Percentiles rank a stretch among this genome's conserved stretches.
These are phyloP conservation scores for Proterorhinus semilunaris DNA, from an alignment of 2,113 vertebrate species.

Conservation along the genomic window DNA sequence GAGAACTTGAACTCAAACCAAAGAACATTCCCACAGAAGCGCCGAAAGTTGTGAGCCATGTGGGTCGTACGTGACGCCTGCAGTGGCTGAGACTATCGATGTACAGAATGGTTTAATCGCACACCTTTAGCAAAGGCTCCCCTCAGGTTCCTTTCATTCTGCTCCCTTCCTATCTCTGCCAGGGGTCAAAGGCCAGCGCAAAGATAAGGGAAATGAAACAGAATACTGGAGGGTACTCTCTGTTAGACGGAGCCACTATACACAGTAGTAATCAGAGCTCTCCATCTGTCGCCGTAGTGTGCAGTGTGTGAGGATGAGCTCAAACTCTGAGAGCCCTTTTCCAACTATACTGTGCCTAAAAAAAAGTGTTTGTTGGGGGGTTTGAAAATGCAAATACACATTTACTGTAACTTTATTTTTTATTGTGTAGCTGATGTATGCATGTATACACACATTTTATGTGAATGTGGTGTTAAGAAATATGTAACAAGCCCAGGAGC, in stretches of 20 bases:
- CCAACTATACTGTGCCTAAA: conserved; percentile 1
- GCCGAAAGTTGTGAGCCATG: conserved; percentile 6
- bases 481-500: no score
- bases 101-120: conserved; percentile 53
- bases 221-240: conserved; percentile 51
- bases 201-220: conserved; percentile 70
- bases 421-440: no score
- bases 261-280: conserved; percentile 58
- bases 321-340: conserved; percentile 16
- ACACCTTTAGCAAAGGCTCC: conserved; percentile 39
- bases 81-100: conserved; percentile 17
- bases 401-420: no score
- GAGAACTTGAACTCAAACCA: not conserved
- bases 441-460: no score
- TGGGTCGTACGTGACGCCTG: not conserved
- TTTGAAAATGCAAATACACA: no score
- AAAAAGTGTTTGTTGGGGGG: no score
- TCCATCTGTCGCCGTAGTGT: conserved; percentile 54
- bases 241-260: conserved; percentile 55
- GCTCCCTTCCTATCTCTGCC: conserved; percentile 54
- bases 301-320: conserved; percentile 53
- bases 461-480: no score
- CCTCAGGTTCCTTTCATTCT: conserved; percentile 59
- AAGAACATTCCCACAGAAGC: not conserved
- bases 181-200: conserved; percentile 65